Percentiles rank a stretch among this genome's conserved stretches.
phyloP scores from a whole-genome alignment of 2,113 vertebrate species.

The Microcebus murinus region DNA sequence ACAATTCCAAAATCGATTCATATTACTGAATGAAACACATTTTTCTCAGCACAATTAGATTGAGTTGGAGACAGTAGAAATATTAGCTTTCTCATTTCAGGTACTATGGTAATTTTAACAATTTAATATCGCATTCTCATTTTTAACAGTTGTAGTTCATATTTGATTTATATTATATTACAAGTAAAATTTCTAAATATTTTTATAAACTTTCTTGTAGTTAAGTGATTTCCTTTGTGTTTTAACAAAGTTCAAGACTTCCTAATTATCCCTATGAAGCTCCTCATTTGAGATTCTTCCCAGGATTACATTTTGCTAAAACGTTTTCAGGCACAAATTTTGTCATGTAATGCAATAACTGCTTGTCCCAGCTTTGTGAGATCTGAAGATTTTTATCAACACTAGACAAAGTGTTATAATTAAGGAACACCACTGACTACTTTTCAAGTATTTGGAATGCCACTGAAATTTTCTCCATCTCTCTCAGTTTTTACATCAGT shows the following conservation, averaged over 20 bases:
- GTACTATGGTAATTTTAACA: slow-evolving; percentile 28
- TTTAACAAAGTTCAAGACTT: slow-evolving; percentile 20
- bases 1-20: slow-evolving; percentile 10
- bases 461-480: not conserved
- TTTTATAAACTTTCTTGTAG: not conserved
- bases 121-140: slow-evolving; percentile 1
- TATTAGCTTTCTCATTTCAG: not conserved
- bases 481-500: not conserved
- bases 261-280: not conserved
- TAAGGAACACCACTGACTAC: not conserved
- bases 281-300: not conserved
- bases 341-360: not conserved
- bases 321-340: not conserved
- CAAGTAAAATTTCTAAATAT: slow-evolving; percentile 30
- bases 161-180: slow-evolving; percentile 9
- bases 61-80: not conserved
- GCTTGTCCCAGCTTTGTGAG: not conserved
- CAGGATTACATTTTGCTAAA: slow-evolving; percentile 10
- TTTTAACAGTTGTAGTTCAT: not conserved
- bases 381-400: not conserved
- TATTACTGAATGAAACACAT: slow-evolving; percentile 8
- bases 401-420: not conserved
- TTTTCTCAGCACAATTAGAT: not conserved
- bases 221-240: not conserved
- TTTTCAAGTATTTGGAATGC: not conserved